Base-by-base conservation (phyloP, 2,113 vertebrate genomes). In the Platysteira castanea region DNA sequence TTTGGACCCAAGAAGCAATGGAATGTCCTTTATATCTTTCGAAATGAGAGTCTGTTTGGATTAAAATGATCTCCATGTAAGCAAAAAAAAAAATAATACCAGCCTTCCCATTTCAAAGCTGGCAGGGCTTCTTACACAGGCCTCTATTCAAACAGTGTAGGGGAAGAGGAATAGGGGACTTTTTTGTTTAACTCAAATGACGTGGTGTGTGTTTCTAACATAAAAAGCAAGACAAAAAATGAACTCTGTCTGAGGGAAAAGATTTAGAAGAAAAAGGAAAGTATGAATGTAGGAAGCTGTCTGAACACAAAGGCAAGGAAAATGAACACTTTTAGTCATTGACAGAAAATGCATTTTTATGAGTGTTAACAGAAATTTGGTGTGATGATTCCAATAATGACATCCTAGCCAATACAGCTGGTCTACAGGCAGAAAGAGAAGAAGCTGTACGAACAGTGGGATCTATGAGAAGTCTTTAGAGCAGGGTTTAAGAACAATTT, bases 21-120 rank as follows among this genome's bases (percentile, higher is more conserved):
- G 90, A 96, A 95, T 95, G 94, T 95, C 91, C 91, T 96, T 97
- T 87, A 87, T 87, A 92, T 94, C 88, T 92, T 96, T 92, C 13
- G 37, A 89, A 97, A 90, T 89, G 69, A 89, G 95, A 94, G 83
- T 91, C 93, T 94, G 95, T 90, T 94, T 97, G 92, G 92, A 94
- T 91, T 96, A 92, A 94, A 95, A 96, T 90, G 67, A 93, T 94
- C 93, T 95, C 82, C 91, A 90, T 93, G 79, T 96, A 97, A 96
- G 96, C 83, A 97, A 94, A 68, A 83, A 93, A 91, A 95, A 39
- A 39, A 39, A 39, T 10, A 84, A 64, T 11, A 95, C 69, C 88
- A 96, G 76, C 80, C 65, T 96, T 94, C 80, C 76, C 41, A 75
- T 96, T 96, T 92, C 76, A 87, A 93, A 95, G 83, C 90, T 96